Conservation (phyloP, 2,888 invertebrate species). For the Drosophila engyochracea region DNA sequence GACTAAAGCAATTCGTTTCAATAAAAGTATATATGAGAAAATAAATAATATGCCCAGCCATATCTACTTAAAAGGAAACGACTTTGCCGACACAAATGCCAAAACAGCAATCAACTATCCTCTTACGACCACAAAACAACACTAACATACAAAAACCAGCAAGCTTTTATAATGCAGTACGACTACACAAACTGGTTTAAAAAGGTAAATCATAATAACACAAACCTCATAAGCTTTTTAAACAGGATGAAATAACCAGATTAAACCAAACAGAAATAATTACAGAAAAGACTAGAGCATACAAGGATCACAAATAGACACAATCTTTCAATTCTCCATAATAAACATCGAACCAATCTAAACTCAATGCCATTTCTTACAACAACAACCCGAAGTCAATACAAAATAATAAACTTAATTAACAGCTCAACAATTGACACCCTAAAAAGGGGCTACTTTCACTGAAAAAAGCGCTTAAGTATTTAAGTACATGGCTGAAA, state of each 20-base stretch:
- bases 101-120: conserved; percentile 1
- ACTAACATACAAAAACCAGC: background rate
- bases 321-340: background rate
- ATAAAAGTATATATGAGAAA: background rate
- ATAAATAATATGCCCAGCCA: background rate
- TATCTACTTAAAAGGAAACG: background rate
- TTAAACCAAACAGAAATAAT: background rate
- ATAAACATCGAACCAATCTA: background rate
- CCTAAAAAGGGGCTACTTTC: background rate
- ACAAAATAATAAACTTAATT: background rate
- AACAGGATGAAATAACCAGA: background rate
- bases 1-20: background rate
- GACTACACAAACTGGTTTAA: background rate
- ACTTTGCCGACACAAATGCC: conserved; percentile 1
- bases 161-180: background rate
- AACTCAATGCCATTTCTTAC: background rate
- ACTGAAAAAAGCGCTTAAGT: background rate
- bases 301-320: background rate
- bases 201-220: background rate
- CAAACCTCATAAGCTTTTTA: background rate
- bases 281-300: background rate
- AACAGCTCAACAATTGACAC: background rate
- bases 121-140: background rate
- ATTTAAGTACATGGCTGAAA: background rate
- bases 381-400: background rate